A percentile compares a stretch with the other conserved stretches of the same genome.
Evolutionary conservation across 2,888 invertebrate genomes (phyloP).

Genomic region (Hecatera dysodea): DNA sequence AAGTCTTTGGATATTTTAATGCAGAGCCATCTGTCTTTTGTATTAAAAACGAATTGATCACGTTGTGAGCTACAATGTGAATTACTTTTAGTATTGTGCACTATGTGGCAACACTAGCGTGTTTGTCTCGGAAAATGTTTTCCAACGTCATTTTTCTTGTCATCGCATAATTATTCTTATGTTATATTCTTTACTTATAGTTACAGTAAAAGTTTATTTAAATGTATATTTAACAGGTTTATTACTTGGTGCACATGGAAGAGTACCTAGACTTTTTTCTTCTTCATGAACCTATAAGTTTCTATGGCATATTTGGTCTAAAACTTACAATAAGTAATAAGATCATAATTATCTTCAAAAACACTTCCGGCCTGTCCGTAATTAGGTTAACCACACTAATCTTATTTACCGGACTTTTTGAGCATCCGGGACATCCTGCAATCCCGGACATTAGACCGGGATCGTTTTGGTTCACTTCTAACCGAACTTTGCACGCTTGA

Average conservation of each 20-base stretch:
- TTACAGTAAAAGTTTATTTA: not conserved
- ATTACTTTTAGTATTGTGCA: not conserved
- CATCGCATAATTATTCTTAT: too few relatives aligned
- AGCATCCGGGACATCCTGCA: conserved; percentile 17
- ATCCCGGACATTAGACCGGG: conserved; percentile 13
- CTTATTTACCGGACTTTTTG: conserved; percentile 22
- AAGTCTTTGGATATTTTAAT: not conserved
- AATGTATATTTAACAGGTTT: not conserved
- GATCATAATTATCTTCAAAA: conserved; percentile 28
- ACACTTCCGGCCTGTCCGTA: conserved; percentile 8
- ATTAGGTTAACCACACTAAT: conserved; percentile 45
- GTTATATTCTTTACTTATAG: not conserved
- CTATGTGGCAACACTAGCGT: conserved; percentile 14
- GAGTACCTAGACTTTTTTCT: too few relatives aligned
- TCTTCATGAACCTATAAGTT: not conserved
- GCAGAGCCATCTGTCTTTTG: conserved; percentile 34
- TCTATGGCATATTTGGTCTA: not conserved
- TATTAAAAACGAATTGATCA: fast-evolving
- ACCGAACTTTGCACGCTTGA: conserved; percentile 1
- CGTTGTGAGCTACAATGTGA: not conserved
- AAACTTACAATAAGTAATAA: not conserved
- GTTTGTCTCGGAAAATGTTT: not conserved
- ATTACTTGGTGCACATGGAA: too few relatives aligned
- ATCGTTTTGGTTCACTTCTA: conserved; percentile 13
- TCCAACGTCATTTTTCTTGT: not conserved